These are phyloP conservation scores for Trachythela sp. DNA, from an alignment of 64 coral and sea anemone genomes.

Conservation along the genomic window DNA sequence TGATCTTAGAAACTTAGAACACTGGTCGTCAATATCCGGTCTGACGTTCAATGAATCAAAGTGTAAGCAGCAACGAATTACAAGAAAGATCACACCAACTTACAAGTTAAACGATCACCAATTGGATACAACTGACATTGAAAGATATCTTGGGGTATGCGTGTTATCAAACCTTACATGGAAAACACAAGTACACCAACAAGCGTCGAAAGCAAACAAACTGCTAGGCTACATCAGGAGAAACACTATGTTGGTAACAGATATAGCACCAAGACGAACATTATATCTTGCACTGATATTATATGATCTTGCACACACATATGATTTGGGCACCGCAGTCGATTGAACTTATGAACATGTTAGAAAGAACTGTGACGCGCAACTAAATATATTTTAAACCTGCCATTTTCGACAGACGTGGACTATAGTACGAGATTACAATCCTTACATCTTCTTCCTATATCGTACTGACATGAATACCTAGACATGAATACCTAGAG, in stretches of 20 bases:
- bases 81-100: constrained; percentile 8
- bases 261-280: not conserved
- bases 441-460: not conserved
- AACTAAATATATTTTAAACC: not conserved
- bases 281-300: not conserved
- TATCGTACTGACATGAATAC: constrained; percentile 9
- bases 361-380: not conserved
- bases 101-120: constrained; percentile 15
- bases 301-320: not conserved
- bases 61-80: constrained; percentile 29
- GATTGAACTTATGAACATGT: not conserved
- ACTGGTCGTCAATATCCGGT: constrained; percentile 42
- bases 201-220: constrained; percentile 20
- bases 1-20: constrained; percentile 14
- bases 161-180: constrained; percentile 21
- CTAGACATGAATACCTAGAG: not conserved
- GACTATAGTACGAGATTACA: not conserved
- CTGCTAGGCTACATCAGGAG: not conserved
- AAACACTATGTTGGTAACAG: not conserved
- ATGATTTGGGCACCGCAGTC: not conserved
- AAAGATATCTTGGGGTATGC: constrained; percentile 40
- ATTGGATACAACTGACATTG: not conserved
- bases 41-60: constrained; percentile 35
- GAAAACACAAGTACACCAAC: not conserved
- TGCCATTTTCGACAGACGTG: not conserved